Conservation (phyloP, 2,888 invertebrate genomes). For the Meloe dianella region DNA sequence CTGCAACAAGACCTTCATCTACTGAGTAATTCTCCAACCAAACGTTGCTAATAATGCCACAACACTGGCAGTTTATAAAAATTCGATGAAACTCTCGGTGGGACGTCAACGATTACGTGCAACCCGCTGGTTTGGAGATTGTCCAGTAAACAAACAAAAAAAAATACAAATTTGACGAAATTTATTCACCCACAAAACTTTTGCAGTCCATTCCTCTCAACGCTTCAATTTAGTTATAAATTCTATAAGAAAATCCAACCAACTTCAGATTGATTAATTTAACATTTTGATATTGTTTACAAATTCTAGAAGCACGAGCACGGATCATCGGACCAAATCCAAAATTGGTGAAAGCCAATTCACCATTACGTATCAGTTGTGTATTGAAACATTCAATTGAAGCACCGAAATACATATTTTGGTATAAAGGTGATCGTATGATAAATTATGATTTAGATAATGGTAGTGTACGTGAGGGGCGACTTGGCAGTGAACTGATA, state of each 20-base stretch:
- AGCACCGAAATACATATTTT: slow-evolving; percentile 75
- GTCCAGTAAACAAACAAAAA: no score
- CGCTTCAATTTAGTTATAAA: not conserved
- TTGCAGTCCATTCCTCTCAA: no score
- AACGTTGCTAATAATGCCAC: no score
- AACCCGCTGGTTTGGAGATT: no score
- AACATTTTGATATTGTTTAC: not conserved
- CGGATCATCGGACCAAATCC: slow-evolving; percentile 72
- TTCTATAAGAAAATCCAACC: not conserved
- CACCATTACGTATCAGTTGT: slow-evolving; percentile 73
- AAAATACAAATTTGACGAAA: no score
- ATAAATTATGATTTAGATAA: slow-evolving; percentile 80
- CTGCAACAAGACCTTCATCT: no score
- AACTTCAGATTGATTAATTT: no score
- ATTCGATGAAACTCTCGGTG: no score
- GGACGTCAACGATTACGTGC: no score
- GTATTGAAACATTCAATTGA: slow-evolving; percentile 71
- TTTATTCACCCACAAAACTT: no score
- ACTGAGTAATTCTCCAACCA: no score
- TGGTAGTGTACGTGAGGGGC: slow-evolving; percentile 62
- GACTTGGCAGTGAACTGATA: slow-evolving; percentile 61
- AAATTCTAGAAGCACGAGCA: slow-evolving; percentile 68
- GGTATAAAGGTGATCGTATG: slow-evolving; percentile 86
- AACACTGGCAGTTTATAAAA: no score
- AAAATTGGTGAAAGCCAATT: slow-evolving; percentile 65